phyloP scores from a whole-genome alignment of 1,140 invertebrate species.

The Idris sp. region DNA sequence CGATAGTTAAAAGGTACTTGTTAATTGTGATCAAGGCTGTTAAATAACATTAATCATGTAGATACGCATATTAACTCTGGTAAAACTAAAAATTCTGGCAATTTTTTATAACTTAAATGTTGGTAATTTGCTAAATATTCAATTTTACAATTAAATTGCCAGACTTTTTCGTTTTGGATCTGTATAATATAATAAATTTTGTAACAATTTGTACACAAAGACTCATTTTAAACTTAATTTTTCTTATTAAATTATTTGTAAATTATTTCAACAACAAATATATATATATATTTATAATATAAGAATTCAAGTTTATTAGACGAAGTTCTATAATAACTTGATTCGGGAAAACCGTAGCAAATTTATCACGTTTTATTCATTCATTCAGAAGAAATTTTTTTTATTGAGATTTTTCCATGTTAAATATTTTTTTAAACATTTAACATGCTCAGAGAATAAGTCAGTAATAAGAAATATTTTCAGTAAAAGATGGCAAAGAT shows the following conservation, averaged over 20 bases:
- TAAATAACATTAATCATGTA: conserved; percentile 31
- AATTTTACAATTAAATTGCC: conserved; percentile 3
- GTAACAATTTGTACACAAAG: conserved; percentile 53
- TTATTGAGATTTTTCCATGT: neutral
- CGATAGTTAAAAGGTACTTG: conserved; percentile 44
- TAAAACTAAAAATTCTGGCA: conserved; percentile 14
- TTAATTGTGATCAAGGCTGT: conserved; percentile 52
- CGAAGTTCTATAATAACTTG: conserved; percentile 23
- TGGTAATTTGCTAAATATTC: too few relatives aligned
- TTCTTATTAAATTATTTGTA: too few relatives aligned
- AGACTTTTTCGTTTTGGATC: too few relatives aligned
- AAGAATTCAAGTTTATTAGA: conserved; percentile 21
- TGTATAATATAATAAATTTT: conserved; percentile 32
- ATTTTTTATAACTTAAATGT: neutral
- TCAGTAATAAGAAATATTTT: neutral
- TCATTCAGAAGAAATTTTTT: neutral
- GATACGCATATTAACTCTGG: conserved; percentile 5
- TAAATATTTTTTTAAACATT: too few relatives aligned
- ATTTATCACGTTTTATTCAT: conserved; percentile 8
- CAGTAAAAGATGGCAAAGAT: neutral
- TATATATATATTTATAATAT: conserved; percentile 2
- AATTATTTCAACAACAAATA: conserved; percentile 33
- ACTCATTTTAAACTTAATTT: conserved; percentile 17
- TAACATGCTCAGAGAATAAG: neutral
- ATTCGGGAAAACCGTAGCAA: conserved; percentile 14